phyloP scores from a whole-genome alignment of 2,888 invertebrate genomes.

The Heliconius erato region DNA sequence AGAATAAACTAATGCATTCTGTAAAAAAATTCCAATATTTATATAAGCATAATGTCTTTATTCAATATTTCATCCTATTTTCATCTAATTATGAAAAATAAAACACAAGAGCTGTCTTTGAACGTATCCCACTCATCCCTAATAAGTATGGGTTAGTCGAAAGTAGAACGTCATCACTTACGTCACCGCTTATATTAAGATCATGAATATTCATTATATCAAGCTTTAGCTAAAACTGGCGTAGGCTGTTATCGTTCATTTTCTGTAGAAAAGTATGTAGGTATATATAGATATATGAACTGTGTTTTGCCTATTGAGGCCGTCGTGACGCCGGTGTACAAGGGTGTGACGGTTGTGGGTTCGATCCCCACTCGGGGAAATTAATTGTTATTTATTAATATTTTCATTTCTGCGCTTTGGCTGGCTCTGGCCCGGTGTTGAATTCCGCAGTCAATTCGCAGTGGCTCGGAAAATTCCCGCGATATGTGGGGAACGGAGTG shows the following conservation, averaged over 20 bases:
- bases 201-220: slow-evolving; percentile 34
- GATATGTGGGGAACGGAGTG: too few species aligned
- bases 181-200: slow-evolving; percentile 44
- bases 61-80: too few species aligned
- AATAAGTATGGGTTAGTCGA: slow-evolving; percentile 21
- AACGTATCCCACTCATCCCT: slow-evolving; percentile 5
- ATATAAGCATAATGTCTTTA: neutral
- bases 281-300: neutral
- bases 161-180: slow-evolving; percentile 51
- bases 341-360: too few species aligned
- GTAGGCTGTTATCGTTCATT: neutral
- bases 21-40: neutral
- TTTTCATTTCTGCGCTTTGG: too few species aligned
- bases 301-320: neutral
- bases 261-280: neutral
- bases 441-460: too few species aligned
- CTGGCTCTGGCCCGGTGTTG: too few species aligned
- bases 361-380: too few species aligned
- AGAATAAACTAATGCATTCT: neutral
- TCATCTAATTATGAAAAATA: neutral
- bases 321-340: too few species aligned
- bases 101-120: slow-evolving; percentile 3
- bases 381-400: too few species aligned
- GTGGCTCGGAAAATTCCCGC: too few species aligned
- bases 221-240: neutral